Evolutionary conservation across 2,113 vertebrate species (phyloP).

Genomic region (Sterrhoptilus dennistouni): DNA sequence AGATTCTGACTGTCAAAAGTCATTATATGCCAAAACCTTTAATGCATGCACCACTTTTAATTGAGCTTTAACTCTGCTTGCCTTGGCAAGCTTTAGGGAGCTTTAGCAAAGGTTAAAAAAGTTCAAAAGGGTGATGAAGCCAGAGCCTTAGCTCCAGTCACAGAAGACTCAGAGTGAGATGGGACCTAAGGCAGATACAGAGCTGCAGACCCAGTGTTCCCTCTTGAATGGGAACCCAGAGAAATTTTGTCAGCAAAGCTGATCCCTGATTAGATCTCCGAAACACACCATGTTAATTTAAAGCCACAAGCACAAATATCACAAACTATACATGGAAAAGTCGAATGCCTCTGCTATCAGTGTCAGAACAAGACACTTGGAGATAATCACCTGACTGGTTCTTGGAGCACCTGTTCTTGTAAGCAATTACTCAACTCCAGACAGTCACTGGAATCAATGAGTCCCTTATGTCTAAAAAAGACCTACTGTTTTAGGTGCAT

Average conservation of each 20-base stretch:
- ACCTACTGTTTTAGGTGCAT: accelerated
- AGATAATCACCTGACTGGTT: not conserved
- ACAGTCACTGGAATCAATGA: not conserved
- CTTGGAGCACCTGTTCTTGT: not conserved
- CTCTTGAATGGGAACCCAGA: not conserved
- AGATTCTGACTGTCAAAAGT: not conserved
- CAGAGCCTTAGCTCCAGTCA: not conserved
- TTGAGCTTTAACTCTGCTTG: slow-evolving; percentile 18
- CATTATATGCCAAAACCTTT: not conserved
- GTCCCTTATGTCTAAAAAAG: not conserved
- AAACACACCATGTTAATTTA: not conserved
- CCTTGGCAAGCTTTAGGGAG: slow-evolving; percentile 39
- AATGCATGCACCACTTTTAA: not conserved
- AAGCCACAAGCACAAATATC: not conserved
- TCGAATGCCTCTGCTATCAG: not conserved
- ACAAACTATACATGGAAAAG: not conserved
- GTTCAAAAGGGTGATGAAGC: not conserved
- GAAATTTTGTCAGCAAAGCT: slow-evolving; percentile 36
- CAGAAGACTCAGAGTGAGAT: not conserved
- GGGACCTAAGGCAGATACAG: not conserved
- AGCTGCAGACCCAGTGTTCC: not conserved
- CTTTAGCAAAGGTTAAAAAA: slow-evolving; percentile 32
- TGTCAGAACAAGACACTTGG: not conserved
- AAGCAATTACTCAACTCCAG: not conserved
- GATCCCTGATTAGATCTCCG: not conserved